These are phyloP conservation scores for Atta cephalotes DNA, from an alignment of 1,140 invertebrate species.

Conservation along the genomic window DNA sequence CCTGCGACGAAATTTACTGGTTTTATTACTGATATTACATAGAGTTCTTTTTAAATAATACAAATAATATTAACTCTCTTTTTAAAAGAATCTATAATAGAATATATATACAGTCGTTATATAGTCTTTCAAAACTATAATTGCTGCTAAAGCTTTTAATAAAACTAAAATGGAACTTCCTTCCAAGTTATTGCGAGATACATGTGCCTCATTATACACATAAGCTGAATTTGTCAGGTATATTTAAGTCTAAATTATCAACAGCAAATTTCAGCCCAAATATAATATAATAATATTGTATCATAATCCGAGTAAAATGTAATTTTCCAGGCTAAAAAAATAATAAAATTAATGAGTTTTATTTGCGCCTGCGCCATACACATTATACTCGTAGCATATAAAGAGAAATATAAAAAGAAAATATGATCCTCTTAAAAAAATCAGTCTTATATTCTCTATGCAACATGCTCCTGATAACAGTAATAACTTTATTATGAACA, in stretches of 20 bases:
- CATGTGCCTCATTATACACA: neutral
- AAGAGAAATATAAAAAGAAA: neutral
- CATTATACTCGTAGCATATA: too few species aligned
- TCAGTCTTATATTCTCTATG: neutral
- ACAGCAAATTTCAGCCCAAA: constrained; percentile 3
- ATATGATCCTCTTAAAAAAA: neutral
- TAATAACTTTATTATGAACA: neutral
- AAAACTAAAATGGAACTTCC: neutral
- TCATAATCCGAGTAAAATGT: neutral
- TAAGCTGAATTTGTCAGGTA: neutral
- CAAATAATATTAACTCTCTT: neutral
- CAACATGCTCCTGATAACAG: neutral
- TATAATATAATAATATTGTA: neutral
- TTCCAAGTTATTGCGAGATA: neutral
- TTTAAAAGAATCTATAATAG: neutral
- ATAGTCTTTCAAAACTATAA: neutral
- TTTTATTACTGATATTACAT: neutral
- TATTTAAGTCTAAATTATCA: neutral
- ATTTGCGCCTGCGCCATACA: neutral
- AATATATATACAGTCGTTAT: neutral
- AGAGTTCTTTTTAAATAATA: neutral
- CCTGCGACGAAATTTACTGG: neutral
- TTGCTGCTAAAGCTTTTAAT: neutral
- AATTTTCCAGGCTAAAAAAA: neutral
- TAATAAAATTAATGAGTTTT: neutral